phyloP scores from a whole-genome alignment of 2,113 vertebrate species.

The Oceanodroma tethys region DNA sequence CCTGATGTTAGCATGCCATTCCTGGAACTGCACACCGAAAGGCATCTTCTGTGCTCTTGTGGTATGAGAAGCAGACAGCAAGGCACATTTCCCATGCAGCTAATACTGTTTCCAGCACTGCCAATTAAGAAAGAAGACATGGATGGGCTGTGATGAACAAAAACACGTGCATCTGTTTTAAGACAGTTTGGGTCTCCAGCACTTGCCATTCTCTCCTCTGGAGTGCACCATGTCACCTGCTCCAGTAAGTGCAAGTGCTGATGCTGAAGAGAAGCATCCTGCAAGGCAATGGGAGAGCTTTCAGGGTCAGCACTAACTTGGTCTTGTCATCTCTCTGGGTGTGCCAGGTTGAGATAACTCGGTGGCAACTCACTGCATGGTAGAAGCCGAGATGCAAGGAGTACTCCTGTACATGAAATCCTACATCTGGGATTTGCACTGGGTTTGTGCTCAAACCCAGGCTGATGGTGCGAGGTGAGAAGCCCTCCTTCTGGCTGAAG shows the following conservation, averaged over 20 bases:
- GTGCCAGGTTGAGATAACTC: not conserved
- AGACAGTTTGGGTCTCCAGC: not conserved
- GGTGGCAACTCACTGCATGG: not conserved
- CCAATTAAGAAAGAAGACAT: not conserved
- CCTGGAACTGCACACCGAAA: not conserved
- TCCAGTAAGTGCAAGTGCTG: not conserved
- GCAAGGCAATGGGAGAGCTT: not conserved
- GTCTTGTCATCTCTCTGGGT: not conserved
- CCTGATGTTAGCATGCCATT: not conserved
- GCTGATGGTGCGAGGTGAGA: not conserved
- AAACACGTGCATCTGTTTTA: not conserved
- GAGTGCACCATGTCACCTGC: rapidly evolving
- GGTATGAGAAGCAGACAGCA: not conserved
- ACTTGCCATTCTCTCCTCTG: not conserved
- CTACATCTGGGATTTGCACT: not conserved
- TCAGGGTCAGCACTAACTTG: not conserved
- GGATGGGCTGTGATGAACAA: not conserved
- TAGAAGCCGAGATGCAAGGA: not conserved
- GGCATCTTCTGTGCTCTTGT: not conserved
- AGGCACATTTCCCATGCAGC: not conserved
- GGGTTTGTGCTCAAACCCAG: not conserved
- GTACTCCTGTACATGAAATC: not conserved
- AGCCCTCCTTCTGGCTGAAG: not conserved
- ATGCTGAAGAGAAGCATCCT: not conserved
- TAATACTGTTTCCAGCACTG: not conserved